phyloP scores from a whole-genome alignment of 1,140 invertebrate species.

The Leptinotarsa undecemlineata region DNA sequence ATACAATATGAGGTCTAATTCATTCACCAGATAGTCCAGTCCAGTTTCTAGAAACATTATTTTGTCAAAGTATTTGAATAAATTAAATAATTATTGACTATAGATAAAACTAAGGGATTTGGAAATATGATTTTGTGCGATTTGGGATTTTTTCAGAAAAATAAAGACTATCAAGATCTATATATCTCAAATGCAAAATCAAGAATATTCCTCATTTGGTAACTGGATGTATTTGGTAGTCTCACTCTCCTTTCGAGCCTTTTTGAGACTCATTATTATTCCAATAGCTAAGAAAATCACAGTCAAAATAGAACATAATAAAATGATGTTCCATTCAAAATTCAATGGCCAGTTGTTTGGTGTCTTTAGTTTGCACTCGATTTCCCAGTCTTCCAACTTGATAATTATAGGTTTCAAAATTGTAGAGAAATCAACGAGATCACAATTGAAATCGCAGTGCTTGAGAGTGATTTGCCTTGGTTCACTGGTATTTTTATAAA shows the following conservation, averaged over 20 bases:
- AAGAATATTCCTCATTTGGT: conserved; percentile 35
- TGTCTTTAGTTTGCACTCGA: conserved; percentile 42
- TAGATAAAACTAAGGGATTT: too few species aligned
- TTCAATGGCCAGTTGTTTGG: conserved; percentile 18
- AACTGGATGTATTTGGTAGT: conserved; percentile 33
- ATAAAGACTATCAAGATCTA: background rate
- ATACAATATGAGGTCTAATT: background rate
- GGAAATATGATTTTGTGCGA: background rate
- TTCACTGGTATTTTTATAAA: conserved; percentile 65
- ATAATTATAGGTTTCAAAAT: conserved; percentile 45
- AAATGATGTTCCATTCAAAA: conserved; percentile 30
- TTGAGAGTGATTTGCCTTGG: conserved; percentile 62
- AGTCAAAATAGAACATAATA: conserved; percentile 17
- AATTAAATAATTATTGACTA: background rate
- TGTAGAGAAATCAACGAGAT: conserved; percentile 60
- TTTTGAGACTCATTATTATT: conserved; percentile 14
- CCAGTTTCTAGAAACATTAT: background rate
- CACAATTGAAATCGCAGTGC: conserved; percentile 64
- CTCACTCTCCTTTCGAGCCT: conserved; percentile 9
- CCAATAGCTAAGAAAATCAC: conserved; percentile 17
- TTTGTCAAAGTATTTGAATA: background rate
- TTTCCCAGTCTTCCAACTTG: conserved; percentile 40
- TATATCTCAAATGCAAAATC: background rate
- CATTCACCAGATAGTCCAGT: background rate
- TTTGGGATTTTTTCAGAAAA: background rate